Conservation (phyloP, 2,888 invertebrate genomes). For the Zygaena filipendulae region DNA sequence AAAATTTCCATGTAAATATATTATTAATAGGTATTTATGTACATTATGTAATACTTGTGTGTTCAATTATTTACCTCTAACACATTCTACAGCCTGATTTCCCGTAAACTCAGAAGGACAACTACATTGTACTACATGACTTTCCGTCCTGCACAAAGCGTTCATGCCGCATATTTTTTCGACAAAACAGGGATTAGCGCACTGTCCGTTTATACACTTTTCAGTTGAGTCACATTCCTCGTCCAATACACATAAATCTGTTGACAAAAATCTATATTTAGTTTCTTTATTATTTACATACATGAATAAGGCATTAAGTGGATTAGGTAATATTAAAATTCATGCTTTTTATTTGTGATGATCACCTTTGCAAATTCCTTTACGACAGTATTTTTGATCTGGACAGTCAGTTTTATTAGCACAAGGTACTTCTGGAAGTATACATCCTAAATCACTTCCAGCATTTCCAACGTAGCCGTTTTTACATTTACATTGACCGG, state of each 20-base stretch:
- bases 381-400: constrained; percentile 83
- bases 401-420: constrained; percentile 78
- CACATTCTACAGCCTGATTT: constrained; percentile 84
- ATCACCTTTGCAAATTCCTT: constrained; percentile 80
- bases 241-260: constrained; percentile 81
- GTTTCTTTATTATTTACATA: too few species aligned
- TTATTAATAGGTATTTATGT: too few species aligned
- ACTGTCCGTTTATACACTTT: constrained; percentile 84
- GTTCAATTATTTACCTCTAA: constrained; percentile 72
- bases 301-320: too few species aligned
- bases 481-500: constrained; percentile 81
- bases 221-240: constrained; percentile 84
- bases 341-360: background rate
- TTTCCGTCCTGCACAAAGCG: constrained; percentile 77
- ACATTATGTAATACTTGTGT: background rate
- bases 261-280: too few species aligned
- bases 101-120: constrained; percentile 90
- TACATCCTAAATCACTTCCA: constrained; percentile 78
- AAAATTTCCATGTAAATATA: constrained; percentile 4
- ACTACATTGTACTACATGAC: constrained; percentile 81
- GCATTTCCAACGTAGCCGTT: constrained; percentile 83
- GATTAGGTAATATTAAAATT: constrained; percentile 1
- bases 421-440: constrained; percentile 79
- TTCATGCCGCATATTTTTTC: constrained; percentile 86
- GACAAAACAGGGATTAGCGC: constrained; percentile 81